Base-by-base conservation (phyloP, 1,140 invertebrate species). In the Geopemphigus sp. region DNA sequence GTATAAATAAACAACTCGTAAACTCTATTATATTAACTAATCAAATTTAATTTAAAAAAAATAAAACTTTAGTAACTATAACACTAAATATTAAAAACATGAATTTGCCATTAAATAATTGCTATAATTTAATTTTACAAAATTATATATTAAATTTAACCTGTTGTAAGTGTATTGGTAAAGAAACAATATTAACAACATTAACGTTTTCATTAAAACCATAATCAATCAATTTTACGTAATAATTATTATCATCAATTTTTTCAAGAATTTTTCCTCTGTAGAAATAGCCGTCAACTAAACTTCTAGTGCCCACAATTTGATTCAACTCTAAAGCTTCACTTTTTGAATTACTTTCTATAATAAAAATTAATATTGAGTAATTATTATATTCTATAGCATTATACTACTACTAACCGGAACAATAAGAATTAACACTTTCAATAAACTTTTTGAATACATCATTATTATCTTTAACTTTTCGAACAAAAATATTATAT, bases 141-240 rank as follows among this genome's bases (percentile, higher is more conserved):
- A 11, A 39, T n/a, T 45, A 39, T 17, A 17, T 47, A 50, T 15
- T 68, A 26, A 68, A 50, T 50, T 54, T 39, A 10, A 78, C 74
- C 56, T 78, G 74, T 29, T 78, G 74, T 17, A 78, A 26, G 19
- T 78, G 54, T 47, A n/a, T 29, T 63, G 74, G 57, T 47, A 78
- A 22, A 1, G 10, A 14, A 61, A 78, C 57, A 78, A 50, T 78
- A 63, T 78, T 24, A 19, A 57, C 2, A 24, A 78, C 0, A 50
- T 78, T 78, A 26, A 78, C 74, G 29, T 12, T 61, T 50, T 78
- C 57, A n/a, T 78, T 57, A 63, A 45, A 78, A 26, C 74, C 74
- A 78, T 19, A 78, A 63, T 78, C 74, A 78, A 78, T 61, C 63
- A 78, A 78, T 14, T 29, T 17, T 15, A 26, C 10, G 29, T 26